Evolutionary conservation across 2,888 invertebrate genomes (phyloP), one percentile per base, ranked within the genome.

Genomic region (Aelia acuminata): DNA sequence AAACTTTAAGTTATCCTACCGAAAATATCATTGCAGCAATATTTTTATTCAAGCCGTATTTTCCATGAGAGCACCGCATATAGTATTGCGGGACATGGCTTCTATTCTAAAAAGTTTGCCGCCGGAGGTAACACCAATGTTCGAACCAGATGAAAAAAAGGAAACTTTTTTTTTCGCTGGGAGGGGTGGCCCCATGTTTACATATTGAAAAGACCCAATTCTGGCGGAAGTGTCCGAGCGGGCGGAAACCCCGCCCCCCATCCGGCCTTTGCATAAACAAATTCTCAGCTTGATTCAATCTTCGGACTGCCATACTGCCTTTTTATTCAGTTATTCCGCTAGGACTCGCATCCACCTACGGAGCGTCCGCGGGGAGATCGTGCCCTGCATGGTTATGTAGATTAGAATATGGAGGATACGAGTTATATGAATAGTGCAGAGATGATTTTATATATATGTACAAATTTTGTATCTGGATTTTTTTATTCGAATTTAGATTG

Each of bases 221-320:
- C 87, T 43, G 70, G 87, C 87, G 87, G 87, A 87, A 87, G 87
- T 87, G 87, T 87, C 87, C 87, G 87, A 87, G 87, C 87, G 87
- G 53, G 87, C 87, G 87, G 87, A 87, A 87, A 87, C 47, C 63
- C 85, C 75, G 57, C 15, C 75, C 63, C 84, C 43, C 43, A 43
- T 85, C 89, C 88, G 85, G 87, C 88, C 88, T 89, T 89, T 89
- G 89, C 89, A 89, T 89, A 89, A 89, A 88, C 89, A 89, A 89
- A 89, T 89, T 89, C 89, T 88, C 89, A 63, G 75, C 70, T 88
- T 89, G 89, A 89, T 89, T 89, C 89, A 89, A 89, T 89, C 84
- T 88, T 84, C 88, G 89, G 88, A 84, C 48, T n/a, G 50, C 85
- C 70, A 63, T 43, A 63, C 63, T 70, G 47, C 63, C 43, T 48